A percentile compares a stretch with the other conserved stretches of the same genome.
These are phyloP conservation scores for Halyomorpha halys DNA, from an alignment of 1,140 invertebrate species.

Conservation along the genomic window DNA sequence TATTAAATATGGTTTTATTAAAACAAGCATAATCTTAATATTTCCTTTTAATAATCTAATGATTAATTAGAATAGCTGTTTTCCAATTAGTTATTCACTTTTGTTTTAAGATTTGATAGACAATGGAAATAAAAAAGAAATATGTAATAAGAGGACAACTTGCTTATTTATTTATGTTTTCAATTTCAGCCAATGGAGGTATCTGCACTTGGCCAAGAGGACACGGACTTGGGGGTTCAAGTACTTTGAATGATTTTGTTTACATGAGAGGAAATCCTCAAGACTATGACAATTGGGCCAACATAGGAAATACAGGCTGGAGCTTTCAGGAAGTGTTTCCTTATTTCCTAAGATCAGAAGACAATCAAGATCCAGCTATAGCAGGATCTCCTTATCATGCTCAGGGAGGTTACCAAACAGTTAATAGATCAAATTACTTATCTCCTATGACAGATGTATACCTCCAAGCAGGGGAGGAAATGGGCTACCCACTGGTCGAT, in stretches of 20 bases:
- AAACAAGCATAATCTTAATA: no score
- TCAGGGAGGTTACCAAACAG: constrained; percentile 52
- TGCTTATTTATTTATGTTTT: background rate
- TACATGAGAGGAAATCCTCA: constrained; percentile 57
- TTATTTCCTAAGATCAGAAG: constrained; percentile 75
- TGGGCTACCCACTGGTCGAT: constrained; percentile 47
- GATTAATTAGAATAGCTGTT: no score
- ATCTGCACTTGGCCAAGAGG: constrained; percentile 43
- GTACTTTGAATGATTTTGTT: constrained; percentile 70
- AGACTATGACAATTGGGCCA: constrained; percentile 60
- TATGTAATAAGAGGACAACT: background rate
- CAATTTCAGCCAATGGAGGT: constrained; percentile 43
- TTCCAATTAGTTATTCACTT: no score
- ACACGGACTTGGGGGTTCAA: constrained; percentile 54
- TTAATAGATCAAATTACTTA: constrained; percentile 50
- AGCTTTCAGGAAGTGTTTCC: constrained; percentile 67
- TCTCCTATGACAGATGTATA: constrained; percentile 42
- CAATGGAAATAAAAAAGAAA: no score
- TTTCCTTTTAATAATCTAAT: no score
- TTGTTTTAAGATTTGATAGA: no score
- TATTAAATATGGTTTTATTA: no score
- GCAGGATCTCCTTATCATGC: constrained; percentile 52
- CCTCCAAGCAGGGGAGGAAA: constrained; percentile 43
- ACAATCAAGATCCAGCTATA: constrained; percentile 41
- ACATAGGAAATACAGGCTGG: constrained; percentile 76